Evolutionary conservation across 2,888 invertebrate genomes (phyloP).

Genomic region (Andrena bucephala): DNA sequence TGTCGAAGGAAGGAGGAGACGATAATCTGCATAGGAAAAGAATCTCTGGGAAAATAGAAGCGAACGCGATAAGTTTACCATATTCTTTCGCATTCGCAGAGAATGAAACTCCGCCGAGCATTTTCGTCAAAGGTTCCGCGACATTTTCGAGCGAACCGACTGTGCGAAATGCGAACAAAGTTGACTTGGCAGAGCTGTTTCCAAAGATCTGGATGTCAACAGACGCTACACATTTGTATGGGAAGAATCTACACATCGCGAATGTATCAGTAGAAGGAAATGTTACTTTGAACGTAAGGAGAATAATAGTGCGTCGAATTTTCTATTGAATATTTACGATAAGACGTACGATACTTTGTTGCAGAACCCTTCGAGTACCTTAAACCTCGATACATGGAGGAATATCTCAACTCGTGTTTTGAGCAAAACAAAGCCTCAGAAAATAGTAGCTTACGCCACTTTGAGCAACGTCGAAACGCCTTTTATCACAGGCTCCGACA

Average conservation of each 20-base stretch:
- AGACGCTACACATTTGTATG: constrained; percentile 74
- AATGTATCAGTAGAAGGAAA: constrained; percentile 79
- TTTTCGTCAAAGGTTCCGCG: constrained; percentile 82
- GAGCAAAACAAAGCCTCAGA: constrained; percentile 76
- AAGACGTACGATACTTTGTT: constrained; percentile 6
- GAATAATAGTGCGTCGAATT: background rate
- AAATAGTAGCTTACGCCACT: constrained; percentile 57
- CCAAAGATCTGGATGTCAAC: constrained; percentile 86
- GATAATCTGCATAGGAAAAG: constrained; percentile 63
- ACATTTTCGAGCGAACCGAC: constrained; percentile 84
- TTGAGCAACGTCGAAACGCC: constrained; percentile 62
- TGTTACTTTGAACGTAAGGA: constrained; percentile 79
- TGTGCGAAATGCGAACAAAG: constrained; percentile 84
- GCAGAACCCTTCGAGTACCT: constrained; percentile 86
- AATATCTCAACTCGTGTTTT: constrained; percentile 66
- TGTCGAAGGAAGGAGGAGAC: constrained; percentile 61
- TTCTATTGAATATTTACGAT: background rate
- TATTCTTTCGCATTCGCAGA: constrained; percentile 26
- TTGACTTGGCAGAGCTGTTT: constrained; percentile 79
- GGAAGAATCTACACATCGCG: constrained; percentile 77
- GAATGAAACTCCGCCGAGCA: background rate
- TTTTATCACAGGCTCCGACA: constrained; percentile 61
- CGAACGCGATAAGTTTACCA: constrained; percentile 78
- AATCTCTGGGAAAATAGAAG: constrained; percentile 76
- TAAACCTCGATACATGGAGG: constrained; percentile 78